phyloP scores from a whole-genome alignment of 1,140 invertebrate genomes.

The Thaumetopoea pityocampa region DNA sequence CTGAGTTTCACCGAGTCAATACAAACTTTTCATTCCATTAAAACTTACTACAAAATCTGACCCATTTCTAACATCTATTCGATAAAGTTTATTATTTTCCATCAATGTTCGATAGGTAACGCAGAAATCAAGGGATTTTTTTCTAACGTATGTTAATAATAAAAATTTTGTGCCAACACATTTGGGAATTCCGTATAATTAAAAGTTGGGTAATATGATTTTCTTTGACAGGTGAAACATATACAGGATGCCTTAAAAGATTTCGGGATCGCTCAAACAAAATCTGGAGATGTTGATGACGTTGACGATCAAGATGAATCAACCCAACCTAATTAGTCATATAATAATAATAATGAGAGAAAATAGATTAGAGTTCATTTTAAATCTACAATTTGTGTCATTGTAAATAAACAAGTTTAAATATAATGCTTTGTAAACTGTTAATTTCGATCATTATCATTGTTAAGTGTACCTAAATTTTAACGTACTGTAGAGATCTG shows the following conservation, averaged over 20 bases:
- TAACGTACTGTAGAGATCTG: constrained; percentile 16
- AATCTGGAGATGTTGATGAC: constrained; percentile 36
- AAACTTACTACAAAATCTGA: background rate
- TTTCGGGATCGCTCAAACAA: constrained; percentile 54
- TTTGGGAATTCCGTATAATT: background rate
- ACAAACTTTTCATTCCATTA: constrained; percentile 3
- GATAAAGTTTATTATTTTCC: constrained; percentile 7
- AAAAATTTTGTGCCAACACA: background rate
- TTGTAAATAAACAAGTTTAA: constrained; percentile 33
- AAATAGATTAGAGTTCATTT: constrained; percentile 7
- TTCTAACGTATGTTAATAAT: background rate
- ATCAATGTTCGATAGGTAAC: constrained; percentile 8
- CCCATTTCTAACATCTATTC: constrained; percentile 1
- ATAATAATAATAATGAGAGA: too few relatives aligned
- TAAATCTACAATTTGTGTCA: constrained; percentile 15
- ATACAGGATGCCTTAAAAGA: constrained; percentile 62
- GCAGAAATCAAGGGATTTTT: background rate
- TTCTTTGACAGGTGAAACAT: constrained; percentile 56
- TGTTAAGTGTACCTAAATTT: constrained; percentile 24
- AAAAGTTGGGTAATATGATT: constrained; percentile 6
- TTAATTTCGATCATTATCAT: constrained; percentile 27
- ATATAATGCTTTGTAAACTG: constrained; percentile 33
- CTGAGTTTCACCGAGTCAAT: too few relatives aligned
- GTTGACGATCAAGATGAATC: constrained; percentile 35
- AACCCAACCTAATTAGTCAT: constrained; percentile 41